These are phyloP conservation scores for Zosterops lateralis DNA, from an alignment of 2,113 vertebrate species.

Conservation along the genomic window DNA sequence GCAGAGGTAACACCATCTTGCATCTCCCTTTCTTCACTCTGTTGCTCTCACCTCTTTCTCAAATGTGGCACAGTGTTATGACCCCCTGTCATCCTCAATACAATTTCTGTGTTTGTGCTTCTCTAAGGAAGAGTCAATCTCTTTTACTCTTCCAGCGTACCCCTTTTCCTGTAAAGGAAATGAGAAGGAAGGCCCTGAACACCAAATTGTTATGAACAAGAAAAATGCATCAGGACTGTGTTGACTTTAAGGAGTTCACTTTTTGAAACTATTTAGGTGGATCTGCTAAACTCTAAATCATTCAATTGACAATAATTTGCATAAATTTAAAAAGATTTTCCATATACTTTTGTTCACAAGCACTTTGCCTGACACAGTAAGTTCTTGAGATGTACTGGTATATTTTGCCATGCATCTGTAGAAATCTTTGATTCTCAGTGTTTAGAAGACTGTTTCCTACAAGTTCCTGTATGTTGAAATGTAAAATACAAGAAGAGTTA, in stretches of 20 bases:
- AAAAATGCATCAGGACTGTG: fast-evolving
- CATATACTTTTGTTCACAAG: background rate
- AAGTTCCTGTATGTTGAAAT: background rate
- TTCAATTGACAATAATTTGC: background rate
- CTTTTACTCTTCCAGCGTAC: background rate
- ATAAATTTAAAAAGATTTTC: background rate
- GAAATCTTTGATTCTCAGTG: background rate
- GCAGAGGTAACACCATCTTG: background rate
- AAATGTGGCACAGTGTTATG: background rate
- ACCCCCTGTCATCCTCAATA: background rate
- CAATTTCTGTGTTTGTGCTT: background rate
- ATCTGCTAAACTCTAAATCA: background rate
- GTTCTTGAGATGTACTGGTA: background rate
- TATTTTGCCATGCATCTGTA: background rate
- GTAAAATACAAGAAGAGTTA: background rate
- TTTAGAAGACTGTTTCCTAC: background rate
- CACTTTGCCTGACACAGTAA: background rate
- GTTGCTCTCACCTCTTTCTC: background rate
- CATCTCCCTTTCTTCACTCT: background rate
- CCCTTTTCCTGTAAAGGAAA: background rate
- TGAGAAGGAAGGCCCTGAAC: background rate
- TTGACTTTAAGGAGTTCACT: background rate
- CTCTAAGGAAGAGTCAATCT: background rate
- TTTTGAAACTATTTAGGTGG: background rate
- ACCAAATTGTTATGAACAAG: background rate